Base-by-base conservation (phyloP, 2,113 vertebrate species). In the Emydura subglobosa region DNA sequence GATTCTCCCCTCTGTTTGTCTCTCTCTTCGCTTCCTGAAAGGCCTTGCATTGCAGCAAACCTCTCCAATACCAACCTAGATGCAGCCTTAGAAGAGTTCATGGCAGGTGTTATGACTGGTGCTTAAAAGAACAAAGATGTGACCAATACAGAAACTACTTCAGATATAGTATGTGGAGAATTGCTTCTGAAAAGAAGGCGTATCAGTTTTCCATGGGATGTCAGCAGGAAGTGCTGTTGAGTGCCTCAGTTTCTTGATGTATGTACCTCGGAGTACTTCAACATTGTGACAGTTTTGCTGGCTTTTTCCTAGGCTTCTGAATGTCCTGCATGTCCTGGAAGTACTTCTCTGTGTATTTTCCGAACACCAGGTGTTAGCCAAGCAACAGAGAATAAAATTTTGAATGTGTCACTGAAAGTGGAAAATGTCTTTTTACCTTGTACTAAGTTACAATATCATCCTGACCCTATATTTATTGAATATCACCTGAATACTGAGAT, bases 391-490 rank as follows among this genome's bases (percentile, higher is more conserved):
- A 95, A 89, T 21, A 96, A 96, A 6, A 97, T 96, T 22, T 95
- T 97, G 57, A 95, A 93, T 1, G 87, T 98, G 95, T 97, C 97
- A 83, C 92, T 98, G 24, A 95, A 97, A 86, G 97, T 98, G 72
- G 98, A 98, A 86, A 97, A 97, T 27, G 97, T 95, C 81, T 95
- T 83, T 87, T 85, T 98, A 97, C 92, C 96, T 0, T 98, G 98
- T 92, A 95, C 96, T 10, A 95, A 94, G 59, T 79, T 99, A 50
- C 97, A 97, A 83, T 98, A 98, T 86, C 97, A 97, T 2, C 97
- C 98, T 55, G 98, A 99, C 90, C 98, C 98, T 51, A 94, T 86
- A 53, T 99, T 99, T 91, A 98, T 97, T 68, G 97, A 97, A 61
- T 99, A 98, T 89, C 97, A 98, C 54, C 97, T 98, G 11, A 97